A percentile compares a stretch with the other conserved stretches of the same genome.
phyloP scores from a whole-genome alignment of 2,797 vertebrate genomes.

The Fistularia commersonii region DNA sequence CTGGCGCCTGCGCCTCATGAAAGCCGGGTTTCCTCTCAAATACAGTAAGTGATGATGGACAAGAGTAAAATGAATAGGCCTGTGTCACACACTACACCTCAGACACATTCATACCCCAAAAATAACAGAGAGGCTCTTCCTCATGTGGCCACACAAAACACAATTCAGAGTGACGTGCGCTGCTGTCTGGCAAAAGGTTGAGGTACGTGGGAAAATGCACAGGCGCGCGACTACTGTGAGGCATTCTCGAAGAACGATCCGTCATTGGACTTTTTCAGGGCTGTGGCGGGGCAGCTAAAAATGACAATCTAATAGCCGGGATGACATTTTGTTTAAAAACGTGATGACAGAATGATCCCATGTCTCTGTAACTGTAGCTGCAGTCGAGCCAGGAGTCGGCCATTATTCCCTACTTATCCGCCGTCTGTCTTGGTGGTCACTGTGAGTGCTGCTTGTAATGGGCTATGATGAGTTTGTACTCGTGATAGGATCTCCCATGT shows the following conservation, averaged over 20 bases:
- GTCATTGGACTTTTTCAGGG: constrained; percentile 60
- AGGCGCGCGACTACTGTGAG: constrained; percentile 46
- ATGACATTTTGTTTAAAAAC: constrained; percentile 75
- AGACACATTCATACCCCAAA: constrained; percentile 63
- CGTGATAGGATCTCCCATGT: constrained; percentile 70
- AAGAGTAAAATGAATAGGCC: constrained; percentile 59
- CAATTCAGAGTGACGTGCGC: constrained; percentile 68
- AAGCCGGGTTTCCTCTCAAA: constrained; percentile 60
- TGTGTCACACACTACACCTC: constrained; percentile 52
- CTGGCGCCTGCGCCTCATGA: constrained; percentile 34
- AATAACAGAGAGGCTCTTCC: constrained; percentile 64
- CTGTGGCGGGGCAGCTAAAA: constrained; percentile 68
- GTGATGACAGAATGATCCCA: constrained; percentile 73
- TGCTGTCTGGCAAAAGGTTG: constrained; percentile 54
- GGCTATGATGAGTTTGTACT: constrained; percentile 68
- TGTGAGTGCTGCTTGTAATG: constrained; percentile 56
- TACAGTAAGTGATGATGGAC: constrained; percentile 69
- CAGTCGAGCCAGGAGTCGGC: constrained; percentile 60
- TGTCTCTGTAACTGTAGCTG: constrained; percentile 69
- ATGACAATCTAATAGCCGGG: constrained; percentile 73
- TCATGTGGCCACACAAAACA: constrained; percentile 53
- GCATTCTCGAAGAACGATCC: constrained; percentile 57
- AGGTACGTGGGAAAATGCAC: constrained; percentile 66
- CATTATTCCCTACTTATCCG: constrained; percentile 71
- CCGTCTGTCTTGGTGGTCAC: constrained; percentile 68